Conservation (phyloP, 1,140 invertebrate species). For the Zaprionus lachaisei region DNA sequence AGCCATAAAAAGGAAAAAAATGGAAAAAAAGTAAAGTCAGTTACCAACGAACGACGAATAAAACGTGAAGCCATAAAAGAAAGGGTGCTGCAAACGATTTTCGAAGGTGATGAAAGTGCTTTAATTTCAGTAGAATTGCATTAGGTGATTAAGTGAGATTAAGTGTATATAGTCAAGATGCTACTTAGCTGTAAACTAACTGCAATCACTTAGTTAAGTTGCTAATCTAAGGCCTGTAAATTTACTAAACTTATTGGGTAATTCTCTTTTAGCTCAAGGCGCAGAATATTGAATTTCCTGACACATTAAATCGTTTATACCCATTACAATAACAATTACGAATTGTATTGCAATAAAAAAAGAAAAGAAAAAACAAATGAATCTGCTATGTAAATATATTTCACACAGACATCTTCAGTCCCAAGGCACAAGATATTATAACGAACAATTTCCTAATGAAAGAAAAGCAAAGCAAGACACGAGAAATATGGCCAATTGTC, state of each 20-base stretch:
- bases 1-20: slow-evolving; percentile 22
- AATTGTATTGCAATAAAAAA: slow-evolving; percentile 21
- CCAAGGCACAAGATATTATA: slow-evolving; percentile 33
- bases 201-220: not conserved
- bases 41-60: not conserved
- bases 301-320: not conserved
- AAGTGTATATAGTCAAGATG: not conserved
- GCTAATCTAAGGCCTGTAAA: not conserved
- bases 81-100: slow-evolving; percentile 1
- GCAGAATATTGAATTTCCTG: not conserved
- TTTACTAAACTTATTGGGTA: not conserved
- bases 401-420: slow-evolving; percentile 36
- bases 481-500: slow-evolving; percentile 7
- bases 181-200: not conserved
- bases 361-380: slow-evolving; percentile 43
- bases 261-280: not conserved
- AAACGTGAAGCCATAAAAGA: not conserved
- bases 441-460: slow-evolving; percentile 55
- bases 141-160: slow-evolving; percentile 39
- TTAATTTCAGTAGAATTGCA: slow-evolving; percentile 50
- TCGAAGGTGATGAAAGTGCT: slow-evolving; percentile 38
- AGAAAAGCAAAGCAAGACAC: slow-evolving; percentile 15
- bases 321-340: slow-evolving; percentile 14
- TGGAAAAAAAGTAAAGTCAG: not conserved
- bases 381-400: slow-evolving; percentile 71